Evolutionary conservation across 2,113 vertebrate genomes (phyloP).

Genomic region (Myiopsitta monachus): DNA sequence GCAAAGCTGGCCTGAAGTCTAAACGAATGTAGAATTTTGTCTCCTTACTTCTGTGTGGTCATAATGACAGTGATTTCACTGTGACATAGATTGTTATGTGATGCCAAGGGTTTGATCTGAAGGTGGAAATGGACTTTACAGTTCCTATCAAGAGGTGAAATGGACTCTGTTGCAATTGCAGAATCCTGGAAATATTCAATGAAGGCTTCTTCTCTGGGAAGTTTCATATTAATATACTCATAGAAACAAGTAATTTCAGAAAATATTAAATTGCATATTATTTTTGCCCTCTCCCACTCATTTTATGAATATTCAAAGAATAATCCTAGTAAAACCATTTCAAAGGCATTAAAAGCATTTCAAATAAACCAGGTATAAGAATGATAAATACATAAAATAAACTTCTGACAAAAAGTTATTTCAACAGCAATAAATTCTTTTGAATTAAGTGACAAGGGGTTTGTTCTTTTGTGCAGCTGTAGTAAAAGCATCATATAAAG

Average conservation of each 20-base stretch:
- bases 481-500: not conserved
- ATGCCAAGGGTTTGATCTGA: not conserved
- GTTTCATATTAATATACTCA: not conserved
- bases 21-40: rapidly evolving
- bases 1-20: not conserved
- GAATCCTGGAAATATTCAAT: not conserved
- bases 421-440: not conserved
- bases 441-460: not conserved
- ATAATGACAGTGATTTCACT: not conserved
- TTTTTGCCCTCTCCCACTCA: not conserved
- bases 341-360: not conserved
- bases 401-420: not conserved
- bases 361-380: not conserved
- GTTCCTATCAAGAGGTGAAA: not conserved
- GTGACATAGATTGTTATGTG: not conserved
- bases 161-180: not conserved
- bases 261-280: not conserved
- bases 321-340: not conserved
- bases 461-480: not conserved
- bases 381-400: not conserved
- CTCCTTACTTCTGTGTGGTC: not conserved
- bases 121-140: not conserved
- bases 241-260: not conserved
- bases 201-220: not conserved
- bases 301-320: not conserved